phyloP scores from a whole-genome alignment of 2,113 vertebrate genomes.

The Lutjanus erythropterus region DNA sequence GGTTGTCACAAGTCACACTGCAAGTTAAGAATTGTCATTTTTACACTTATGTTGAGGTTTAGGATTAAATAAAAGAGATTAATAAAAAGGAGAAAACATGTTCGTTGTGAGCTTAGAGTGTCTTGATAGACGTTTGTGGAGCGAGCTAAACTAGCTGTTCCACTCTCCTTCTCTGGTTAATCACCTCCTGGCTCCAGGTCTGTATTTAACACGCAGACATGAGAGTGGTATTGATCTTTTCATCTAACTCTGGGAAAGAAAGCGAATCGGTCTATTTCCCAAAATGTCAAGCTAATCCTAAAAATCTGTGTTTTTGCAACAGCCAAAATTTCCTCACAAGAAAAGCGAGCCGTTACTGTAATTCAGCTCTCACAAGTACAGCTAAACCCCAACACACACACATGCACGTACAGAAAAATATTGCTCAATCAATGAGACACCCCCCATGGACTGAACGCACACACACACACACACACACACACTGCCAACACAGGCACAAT shows the following conservation, averaged over 20 bases:
- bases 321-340: background rate
- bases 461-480: slow-evolving; percentile 13
- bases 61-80: background rate
- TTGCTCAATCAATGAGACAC: slow-evolving; percentile 2
- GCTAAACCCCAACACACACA: slow-evolving; percentile 1
- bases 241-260: background rate
- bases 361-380: background rate
- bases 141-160: background rate
- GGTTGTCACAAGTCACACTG: no score
- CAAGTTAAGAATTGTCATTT: no score
- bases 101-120: background rate
- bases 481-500: background rate
- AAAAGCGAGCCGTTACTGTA: background rate
- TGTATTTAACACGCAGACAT: background rate
- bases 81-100: background rate
- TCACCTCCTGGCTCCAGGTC: background rate
- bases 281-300: slow-evolving; percentile 15
- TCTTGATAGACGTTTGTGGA: background rate
- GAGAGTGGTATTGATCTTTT: background rate
- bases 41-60: background rate
- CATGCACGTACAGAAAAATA: background rate
- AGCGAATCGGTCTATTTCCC: slow-evolving; percentile 1
- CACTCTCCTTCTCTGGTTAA: background rate
- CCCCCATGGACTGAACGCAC: background rate
- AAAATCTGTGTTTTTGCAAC: slow-evolving; percentile 19